Conservation (phyloP, 2,888 invertebrate genomes). For the Hirtodrosophila histrioides region DNA sequence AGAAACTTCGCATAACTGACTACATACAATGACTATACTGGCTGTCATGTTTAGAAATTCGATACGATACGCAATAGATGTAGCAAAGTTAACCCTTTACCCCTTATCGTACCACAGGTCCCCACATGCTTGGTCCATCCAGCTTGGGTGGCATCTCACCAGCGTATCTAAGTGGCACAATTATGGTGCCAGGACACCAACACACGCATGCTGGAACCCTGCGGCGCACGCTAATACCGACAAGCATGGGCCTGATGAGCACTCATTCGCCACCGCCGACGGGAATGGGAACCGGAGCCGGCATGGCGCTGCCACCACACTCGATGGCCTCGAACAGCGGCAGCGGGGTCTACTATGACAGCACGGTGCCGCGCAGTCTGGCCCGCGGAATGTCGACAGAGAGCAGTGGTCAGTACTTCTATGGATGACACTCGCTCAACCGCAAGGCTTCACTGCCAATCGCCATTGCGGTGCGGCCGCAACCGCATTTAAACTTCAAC, state of each 20-base stretch:
- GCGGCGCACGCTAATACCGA: conserved; percentile 82
- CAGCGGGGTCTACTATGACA: conserved; percentile 81
- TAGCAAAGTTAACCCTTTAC: too few species aligned
- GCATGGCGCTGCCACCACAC: conserved; percentile 50
- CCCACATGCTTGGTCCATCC: conserved; percentile 76
- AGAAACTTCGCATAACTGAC: too few species aligned
- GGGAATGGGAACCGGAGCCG: conserved; percentile 35
- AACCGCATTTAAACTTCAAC: conserved; percentile 76
- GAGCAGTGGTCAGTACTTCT: conserved; percentile 80
- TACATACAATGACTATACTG: too few species aligned
- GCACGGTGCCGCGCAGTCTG: conserved; percentile 81
- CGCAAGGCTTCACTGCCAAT: conserved; percentile 81
- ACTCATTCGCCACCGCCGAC: conserved; percentile 65
- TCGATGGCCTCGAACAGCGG: conserved; percentile 62
- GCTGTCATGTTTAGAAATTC: not conserved
- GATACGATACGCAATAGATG: not conserved
- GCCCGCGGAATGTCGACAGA: conserved; percentile 79
- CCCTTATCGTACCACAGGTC: conserved; percentile 54
- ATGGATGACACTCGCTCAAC: conserved; percentile 84
- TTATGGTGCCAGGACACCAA: conserved; percentile 82
- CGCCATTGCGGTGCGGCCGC: conserved; percentile 74
- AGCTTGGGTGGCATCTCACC: conserved; percentile 77
- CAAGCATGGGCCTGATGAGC: conserved; percentile 80
- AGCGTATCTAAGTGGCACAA: conserved; percentile 81
- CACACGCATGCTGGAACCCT: conserved; percentile 80